Conservation (phyloP, 2,888 invertebrate species). For the Erebia palarica region DNA sequence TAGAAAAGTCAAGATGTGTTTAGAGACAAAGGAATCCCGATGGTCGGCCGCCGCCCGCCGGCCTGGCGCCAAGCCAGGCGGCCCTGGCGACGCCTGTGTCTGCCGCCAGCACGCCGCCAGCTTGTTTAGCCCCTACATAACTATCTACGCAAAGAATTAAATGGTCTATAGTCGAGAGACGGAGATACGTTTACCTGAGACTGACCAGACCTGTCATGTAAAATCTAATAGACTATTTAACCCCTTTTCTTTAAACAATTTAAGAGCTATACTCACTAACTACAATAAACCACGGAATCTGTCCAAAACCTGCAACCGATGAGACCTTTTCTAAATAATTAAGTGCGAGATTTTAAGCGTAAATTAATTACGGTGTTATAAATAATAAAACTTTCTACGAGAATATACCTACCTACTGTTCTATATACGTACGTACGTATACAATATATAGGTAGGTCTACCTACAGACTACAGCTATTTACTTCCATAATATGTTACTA, state of each 20-base stretch:
- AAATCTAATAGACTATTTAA: neutral
- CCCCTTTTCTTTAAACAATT: neutral
- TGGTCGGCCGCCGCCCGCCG: slow-evolving; percentile 77
- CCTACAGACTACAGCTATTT: too few species aligned
- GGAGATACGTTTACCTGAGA: slow-evolving; percentile 1
- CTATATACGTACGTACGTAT: too few species aligned
- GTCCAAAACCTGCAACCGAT: neutral
- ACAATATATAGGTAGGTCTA: too few species aligned
- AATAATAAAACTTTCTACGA: too few species aligned
- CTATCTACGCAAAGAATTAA: slow-evolving; percentile 32
- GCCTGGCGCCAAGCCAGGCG: slow-evolving; percentile 82
- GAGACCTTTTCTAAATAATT: neutral
- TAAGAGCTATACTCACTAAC: neutral
- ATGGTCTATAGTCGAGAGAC: slow-evolving; percentile 15
- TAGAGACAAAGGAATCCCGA: slow-evolving; percentile 81
- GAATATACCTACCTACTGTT: too few species aligned
- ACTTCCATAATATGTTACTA: too few species aligned
- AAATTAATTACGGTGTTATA: too few species aligned
- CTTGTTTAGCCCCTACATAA: slow-evolving; percentile 48
- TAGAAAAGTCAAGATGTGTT: slow-evolving; percentile 29
- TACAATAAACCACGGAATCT: neutral
- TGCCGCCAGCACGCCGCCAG: slow-evolving; percentile 66
- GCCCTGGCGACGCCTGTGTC: slow-evolving; percentile 75
- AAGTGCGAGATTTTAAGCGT: neutral
- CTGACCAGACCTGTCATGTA: neutral